Evolutionary conservation across 2,888 invertebrate genomes (phyloP).

Genomic region (Eupsilia transversa): DNA sequence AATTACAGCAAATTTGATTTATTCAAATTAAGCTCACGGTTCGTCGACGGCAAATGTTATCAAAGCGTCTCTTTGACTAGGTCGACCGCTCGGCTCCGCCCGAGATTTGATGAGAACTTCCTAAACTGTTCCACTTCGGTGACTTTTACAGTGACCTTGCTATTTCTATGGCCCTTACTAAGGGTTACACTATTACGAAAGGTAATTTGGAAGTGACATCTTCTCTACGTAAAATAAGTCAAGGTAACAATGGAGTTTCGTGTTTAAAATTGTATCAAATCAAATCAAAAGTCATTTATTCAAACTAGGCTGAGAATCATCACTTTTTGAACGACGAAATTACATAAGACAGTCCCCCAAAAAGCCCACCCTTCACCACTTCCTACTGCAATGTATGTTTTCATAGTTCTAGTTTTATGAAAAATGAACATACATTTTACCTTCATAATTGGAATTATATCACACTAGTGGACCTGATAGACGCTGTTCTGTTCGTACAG

Average conservation of each 20-base stretch:
- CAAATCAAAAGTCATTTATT: too few species aligned
- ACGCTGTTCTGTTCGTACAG: too few species aligned
- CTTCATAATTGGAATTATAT: too few species aligned
- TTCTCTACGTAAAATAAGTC: background rate
- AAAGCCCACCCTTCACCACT: too few species aligned
- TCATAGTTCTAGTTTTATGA: background rate
- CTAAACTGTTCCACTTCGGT: slow-evolving; percentile 82
- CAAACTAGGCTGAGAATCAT: too few species aligned
- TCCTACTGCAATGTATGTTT: too few species aligned
- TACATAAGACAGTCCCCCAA: too few species aligned
- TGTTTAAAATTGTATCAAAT: slow-evolving; percentile 1
- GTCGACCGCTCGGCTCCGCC: slow-evolving; percentile 74
- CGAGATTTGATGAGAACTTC: slow-evolving; percentile 82
- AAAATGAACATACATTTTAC: background rate
- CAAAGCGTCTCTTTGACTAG: slow-evolving; percentile 83
- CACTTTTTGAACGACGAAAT: too few species aligned
- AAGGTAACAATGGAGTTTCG: background rate
- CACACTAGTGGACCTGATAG: background rate
- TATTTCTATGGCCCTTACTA: slow-evolving; percentile 72
- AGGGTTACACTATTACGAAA: slow-evolving; percentile 41
- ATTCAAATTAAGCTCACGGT: slow-evolving; percentile 83
- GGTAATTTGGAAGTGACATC: slow-evolving; percentile 19
- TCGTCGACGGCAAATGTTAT: slow-evolving; percentile 81
- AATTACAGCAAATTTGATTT: slow-evolving; percentile 83
- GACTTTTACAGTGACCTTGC: slow-evolving; percentile 82